Percentiles rank a stretch among this genome's conserved stretches.
These are phyloP conservation scores for Triplophysa rosa DNA, from an alignment of 2,113 vertebrate species.

Conservation along the genomic window DNA sequence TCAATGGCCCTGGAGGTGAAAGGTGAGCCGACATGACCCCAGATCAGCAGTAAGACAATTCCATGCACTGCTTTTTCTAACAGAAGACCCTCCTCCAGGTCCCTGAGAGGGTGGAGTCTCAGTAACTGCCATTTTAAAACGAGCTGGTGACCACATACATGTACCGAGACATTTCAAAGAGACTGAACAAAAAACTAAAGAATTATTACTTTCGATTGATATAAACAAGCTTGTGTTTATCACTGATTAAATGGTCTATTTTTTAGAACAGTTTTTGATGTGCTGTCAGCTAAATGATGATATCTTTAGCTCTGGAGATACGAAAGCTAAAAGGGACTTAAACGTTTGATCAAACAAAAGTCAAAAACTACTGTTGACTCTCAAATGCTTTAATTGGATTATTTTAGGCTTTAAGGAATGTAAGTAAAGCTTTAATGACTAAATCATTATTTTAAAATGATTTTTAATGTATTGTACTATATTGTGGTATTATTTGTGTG, in stretches of 20 bases:
- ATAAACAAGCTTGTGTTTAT: background rate
- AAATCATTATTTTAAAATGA: too few relatives aligned
- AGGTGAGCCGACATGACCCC: slow-evolving; percentile 57
- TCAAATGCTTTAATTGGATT: background rate
- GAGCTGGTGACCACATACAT: slow-evolving; percentile 22
- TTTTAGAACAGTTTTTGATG: background rate
- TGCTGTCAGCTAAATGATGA: background rate
- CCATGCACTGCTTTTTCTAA: slow-evolving; percentile 43
- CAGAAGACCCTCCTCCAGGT: slow-evolving; percentile 7
- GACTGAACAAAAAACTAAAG: background rate
- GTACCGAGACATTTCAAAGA: background rate
- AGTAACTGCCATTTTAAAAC: slow-evolving; percentile 48
- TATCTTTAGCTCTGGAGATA: background rate
- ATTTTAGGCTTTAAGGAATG: background rate
- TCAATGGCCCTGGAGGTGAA: slow-evolving; percentile 60
- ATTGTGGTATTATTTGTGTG: too few relatives aligned
- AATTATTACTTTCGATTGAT: background rate
- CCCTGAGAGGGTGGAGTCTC: slow-evolving; percentile 39
- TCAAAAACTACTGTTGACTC: background rate
- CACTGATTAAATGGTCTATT: too few relatives aligned
- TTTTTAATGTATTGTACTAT: too few relatives aligned
- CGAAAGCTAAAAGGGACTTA: background rate
- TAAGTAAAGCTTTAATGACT: background rate
- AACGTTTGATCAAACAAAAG: background rate
- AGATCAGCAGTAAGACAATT: slow-evolving; percentile 58